Evolutionary conservation across 2,888 invertebrate species (phyloP).

Genomic region (Uropetala carovei): DNA sequence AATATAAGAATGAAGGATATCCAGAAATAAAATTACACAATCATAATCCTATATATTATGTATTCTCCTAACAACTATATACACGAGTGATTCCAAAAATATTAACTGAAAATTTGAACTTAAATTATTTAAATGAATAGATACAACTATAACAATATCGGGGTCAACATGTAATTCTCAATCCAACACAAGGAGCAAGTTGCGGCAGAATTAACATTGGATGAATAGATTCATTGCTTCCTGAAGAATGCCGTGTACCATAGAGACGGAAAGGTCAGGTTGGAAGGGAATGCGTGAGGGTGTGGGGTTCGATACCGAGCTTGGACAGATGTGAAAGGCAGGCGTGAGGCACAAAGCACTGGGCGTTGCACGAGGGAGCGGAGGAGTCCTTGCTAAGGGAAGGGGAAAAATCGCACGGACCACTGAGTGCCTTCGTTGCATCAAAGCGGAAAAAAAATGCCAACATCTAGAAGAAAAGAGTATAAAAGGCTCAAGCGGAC

Average conservation of each 20-base stretch:
- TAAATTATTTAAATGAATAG: no score
- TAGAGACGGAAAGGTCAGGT: not conserved
- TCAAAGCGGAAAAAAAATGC: constrained; percentile 24
- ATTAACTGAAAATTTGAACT: no score
- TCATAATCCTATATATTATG: no score
- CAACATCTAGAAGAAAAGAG: not conserved
- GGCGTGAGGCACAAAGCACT: constrained; percentile 31
- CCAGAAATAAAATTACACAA: no score
- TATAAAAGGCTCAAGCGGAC: constrained; percentile 24
- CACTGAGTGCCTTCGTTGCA: constrained; percentile 1
- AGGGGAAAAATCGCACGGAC: constrained; percentile 18
- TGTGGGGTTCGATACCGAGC: constrained; percentile 11
- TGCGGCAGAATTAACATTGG: no score
- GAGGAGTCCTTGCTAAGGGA: not conserved
- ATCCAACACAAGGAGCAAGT: no score
- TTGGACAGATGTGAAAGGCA: constrained; percentile 52
- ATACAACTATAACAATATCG: no score
- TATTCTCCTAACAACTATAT: no score
- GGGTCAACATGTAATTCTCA: no score
- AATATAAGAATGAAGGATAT: no score
- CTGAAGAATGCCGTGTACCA: not conserved
- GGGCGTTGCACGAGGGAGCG: not conserved
- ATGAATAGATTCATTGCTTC: not conserved
- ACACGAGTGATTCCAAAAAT: no score
- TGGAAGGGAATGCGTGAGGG: not conserved